Conservation (phyloP, 1,140 invertebrate species). For the Probaryconus sp. region DNA sequence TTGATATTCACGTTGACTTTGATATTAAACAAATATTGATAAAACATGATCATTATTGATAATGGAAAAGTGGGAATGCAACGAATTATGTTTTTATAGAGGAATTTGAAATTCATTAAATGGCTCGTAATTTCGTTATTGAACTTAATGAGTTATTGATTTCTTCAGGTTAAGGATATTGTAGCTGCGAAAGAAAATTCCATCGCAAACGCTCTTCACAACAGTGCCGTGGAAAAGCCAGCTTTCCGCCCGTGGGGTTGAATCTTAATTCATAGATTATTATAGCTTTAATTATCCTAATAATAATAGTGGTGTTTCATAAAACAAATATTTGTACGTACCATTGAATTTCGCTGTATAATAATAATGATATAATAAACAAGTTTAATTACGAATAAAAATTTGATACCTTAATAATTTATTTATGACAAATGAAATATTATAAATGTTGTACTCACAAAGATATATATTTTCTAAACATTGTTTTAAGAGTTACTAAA, state of each 20-base stretch:
- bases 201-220: constrained; percentile 71
- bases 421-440: too few relatives aligned
- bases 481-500: too few relatives aligned
- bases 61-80: not conserved
- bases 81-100: constrained; percentile 4
- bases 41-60: too few relatives aligned
- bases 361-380: too few relatives aligned
- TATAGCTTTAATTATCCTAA: not conserved
- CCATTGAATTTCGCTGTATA: too few relatives aligned
- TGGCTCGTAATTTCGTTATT: constrained; percentile 29
- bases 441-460: too few relatives aligned
- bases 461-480: too few relatives aligned
- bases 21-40: too few relatives aligned
- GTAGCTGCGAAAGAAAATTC: constrained; percentile 74
- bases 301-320: constrained; percentile 3
- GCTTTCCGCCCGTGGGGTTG: constrained; percentile 69
- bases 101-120: constrained; percentile 26
- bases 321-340: too few relatives aligned
- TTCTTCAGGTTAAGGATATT: constrained; percentile 70
- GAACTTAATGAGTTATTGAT: constrained; percentile 53
- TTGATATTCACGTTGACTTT: too few relatives aligned
- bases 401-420: too few relatives aligned
- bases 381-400: too few relatives aligned
- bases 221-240: constrained; percentile 63
- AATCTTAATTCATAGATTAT: constrained; percentile 18